Evolutionary conservation across 2,888 invertebrate species (phyloP).

Genomic region (Phanerotoma sp.): DNA sequence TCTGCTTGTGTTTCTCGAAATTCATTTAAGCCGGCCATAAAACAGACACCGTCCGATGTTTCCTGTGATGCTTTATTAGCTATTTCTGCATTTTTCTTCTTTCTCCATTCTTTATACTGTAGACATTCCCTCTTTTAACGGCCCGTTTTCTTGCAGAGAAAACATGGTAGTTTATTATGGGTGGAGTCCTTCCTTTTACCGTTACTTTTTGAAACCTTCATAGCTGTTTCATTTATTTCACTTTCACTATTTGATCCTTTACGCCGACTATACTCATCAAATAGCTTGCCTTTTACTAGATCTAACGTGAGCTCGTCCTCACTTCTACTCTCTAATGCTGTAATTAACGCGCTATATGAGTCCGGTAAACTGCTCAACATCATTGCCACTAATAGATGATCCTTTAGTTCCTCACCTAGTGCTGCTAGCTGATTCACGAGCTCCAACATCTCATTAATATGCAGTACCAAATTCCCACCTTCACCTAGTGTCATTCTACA

Average conservation of each 20-base stretch:
- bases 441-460: slow-evolving; percentile 31
- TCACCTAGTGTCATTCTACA: slow-evolving; percentile 25
- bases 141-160: slow-evolving; percentile 28
- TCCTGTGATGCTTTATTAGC: slow-evolving; percentile 9
- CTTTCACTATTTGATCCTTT: slow-evolving; percentile 12
- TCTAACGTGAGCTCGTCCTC: slow-evolving; percentile 31
- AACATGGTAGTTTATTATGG: slow-evolving; percentile 13
- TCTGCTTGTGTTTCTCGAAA: background rate
- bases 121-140: slow-evolving; percentile 28
- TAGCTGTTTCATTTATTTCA: slow-evolving; percentile 12
- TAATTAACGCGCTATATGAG: slow-evolving; percentile 35
- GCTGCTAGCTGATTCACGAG: slow-evolving; percentile 30
- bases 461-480: slow-evolving; percentile 31
- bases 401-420: slow-evolving; percentile 30
- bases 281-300: slow-evolving; percentile 32
- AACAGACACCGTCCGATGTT: background rate
- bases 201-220: slow-evolving; percentile 12
- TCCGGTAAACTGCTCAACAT: slow-evolving; percentile 37
- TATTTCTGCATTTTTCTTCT: slow-evolving; percentile 17
- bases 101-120: slow-evolving; percentile 27
- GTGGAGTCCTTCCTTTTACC: no score
- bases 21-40: slow-evolving; percentile 1
- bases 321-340: slow-evolving; percentile 34
- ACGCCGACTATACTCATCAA: slow-evolving; percentile 35
- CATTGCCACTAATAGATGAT: slow-evolving; percentile 33